Evolutionary conservation across 2,888 invertebrate genomes (phyloP), one percentile per base, ranked within the genome.

Genomic region (Spisula solida): DNA sequence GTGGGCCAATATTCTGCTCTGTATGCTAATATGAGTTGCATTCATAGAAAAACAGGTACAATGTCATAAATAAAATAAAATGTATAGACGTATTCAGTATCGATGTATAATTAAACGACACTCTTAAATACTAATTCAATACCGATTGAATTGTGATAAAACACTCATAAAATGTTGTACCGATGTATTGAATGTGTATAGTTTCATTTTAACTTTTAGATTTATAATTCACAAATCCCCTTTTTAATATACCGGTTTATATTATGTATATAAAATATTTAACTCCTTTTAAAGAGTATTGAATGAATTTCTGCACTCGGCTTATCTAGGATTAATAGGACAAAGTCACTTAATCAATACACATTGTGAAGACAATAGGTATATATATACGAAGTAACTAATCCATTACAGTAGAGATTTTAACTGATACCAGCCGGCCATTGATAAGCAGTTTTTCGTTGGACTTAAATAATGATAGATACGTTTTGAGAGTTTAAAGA

Each of bases 401-500:
- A 56, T 56, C 56, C 56, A 56, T 5, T 56, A 56, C 20, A n/a
- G 56, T 56, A 16, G 56, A 56, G 18, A n/a, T 56, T 20, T 56
- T 6, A n/a, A 56, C 41, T 5, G 56, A 56, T 56, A 56, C 18
- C 2, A 56, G 18, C 41, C 6, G n/a, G 56, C 56, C 18, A 56
- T 56, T 56, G 56, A 56, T 56, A 56, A 56, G 56, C 56, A 56
- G 56, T 56, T 56, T 56, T 56, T 41, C n/a, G 56, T 56, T 56
- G 56, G 56, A 20, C 56, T 6, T 20, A 20, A 56, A n/a, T 20
- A 16, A 56, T 56, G 56, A 18, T 56, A 56, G 56, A 56, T 56
- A 56, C 56, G 20, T 18, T 18, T 20, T 56, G 2, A 4, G 4
- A 20, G 18, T 16, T 56, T 14, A 20, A 56, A 56, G 20, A 20